These are phyloP conservation scores for Brachionus angularis DNA, from an alignment of 1,140 invertebrate genomes.

Conservation along the genomic window DNA sequence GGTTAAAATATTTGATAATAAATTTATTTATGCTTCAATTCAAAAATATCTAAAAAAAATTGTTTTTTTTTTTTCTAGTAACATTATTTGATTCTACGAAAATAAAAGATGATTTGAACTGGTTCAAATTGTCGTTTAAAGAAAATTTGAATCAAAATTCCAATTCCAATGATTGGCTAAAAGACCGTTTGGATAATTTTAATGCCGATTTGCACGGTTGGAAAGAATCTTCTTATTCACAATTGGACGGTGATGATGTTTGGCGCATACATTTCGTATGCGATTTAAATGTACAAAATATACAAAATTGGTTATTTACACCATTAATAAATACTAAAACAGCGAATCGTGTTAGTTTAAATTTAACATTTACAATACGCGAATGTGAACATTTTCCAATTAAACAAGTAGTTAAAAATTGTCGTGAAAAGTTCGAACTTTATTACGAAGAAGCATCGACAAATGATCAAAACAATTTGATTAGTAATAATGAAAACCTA, in stretches of 20 bases:
- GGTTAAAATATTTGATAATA: too few relatives aligned
- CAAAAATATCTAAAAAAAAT: neutral
- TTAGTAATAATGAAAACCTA: neutral
- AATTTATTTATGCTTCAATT: too few relatives aligned
- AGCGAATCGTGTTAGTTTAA: slow-evolving; percentile 24
- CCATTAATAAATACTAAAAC: slow-evolving; percentile 14
- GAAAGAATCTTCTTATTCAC: slow-evolving; percentile 30
- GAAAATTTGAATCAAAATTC: slow-evolving; percentile 1
- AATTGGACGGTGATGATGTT: slow-evolving; percentile 23
- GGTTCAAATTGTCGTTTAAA: slow-evolving; percentile 32
- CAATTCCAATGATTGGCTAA: neutral
- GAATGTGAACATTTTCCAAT: slow-evolving; percentile 36
- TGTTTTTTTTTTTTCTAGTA: slow-evolving; percentile 18
- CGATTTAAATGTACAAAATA: slow-evolving; percentile 37
- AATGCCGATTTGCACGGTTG: slow-evolving; percentile 20
- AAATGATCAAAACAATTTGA: neutral
- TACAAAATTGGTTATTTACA: slow-evolving; percentile 43
- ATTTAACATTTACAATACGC: slow-evolving; percentile 39
- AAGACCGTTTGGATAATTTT: slow-evolving; percentile 14
- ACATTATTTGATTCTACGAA: slow-evolving; percentile 34
- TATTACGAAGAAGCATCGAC: slow-evolving; percentile 23
- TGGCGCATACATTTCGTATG: slow-evolving; percentile 43
- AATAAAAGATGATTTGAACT: slow-evolving; percentile 24
- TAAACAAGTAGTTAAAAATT: slow-evolving; percentile 32
- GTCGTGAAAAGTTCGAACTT: slow-evolving; percentile 43